A percentile compares a stretch with the other conserved stretches of the same genome.
These are phyloP conservation scores for Myotis planiceps DNA, from an alignment of 2,797 vertebrate genomes.

Conservation along the genomic window DNA sequence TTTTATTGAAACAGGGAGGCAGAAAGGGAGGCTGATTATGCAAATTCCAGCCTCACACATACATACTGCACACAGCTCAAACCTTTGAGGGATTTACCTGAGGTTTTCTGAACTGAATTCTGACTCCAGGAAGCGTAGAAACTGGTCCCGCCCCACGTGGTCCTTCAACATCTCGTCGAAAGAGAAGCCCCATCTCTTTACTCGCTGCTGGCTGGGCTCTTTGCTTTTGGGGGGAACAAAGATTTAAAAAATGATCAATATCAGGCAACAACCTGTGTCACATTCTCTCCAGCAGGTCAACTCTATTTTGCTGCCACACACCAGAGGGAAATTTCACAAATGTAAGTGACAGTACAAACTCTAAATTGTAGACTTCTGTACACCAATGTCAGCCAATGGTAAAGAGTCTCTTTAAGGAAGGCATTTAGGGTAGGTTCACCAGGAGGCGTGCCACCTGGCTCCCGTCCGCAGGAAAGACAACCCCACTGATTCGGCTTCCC, in stretches of 20 bases:
- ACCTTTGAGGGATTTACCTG: conserved; percentile 86
- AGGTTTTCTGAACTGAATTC: conserved; percentile 99
- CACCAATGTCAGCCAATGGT: neutral
- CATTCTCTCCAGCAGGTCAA: neutral
- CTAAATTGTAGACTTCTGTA: neutral
- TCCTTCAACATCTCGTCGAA: conserved; percentile 96
- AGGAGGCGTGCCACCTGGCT: accelerated
- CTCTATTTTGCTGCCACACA: neutral
- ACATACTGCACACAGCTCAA: neutral
- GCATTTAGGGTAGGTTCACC: neutral
- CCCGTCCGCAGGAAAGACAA: neutral
- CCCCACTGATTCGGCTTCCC: too few species aligned
- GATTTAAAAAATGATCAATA: conserved; percentile 5
- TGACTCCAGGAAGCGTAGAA: conserved; percentile 96
- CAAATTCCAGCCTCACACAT: neutral
- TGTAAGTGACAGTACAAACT: neutral
- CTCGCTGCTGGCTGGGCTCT: conserved; percentile 95
- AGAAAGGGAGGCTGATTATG: neutral
- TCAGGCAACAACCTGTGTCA: conserved; percentile 54
- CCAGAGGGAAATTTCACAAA: neutral
- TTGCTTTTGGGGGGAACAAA: conserved; percentile 87
- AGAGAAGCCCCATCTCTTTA: conserved; percentile 96
- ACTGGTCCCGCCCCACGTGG: conserved; percentile 94
- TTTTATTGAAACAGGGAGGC: neutral
- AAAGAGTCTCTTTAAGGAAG: neutral